A percentile compares a stretch with the other conserved stretches of the same genome.
These are phyloP conservation scores for Callionymus lyra DNA, from an alignment of 2,113 vertebrate species.

Conservation along the genomic window DNA sequence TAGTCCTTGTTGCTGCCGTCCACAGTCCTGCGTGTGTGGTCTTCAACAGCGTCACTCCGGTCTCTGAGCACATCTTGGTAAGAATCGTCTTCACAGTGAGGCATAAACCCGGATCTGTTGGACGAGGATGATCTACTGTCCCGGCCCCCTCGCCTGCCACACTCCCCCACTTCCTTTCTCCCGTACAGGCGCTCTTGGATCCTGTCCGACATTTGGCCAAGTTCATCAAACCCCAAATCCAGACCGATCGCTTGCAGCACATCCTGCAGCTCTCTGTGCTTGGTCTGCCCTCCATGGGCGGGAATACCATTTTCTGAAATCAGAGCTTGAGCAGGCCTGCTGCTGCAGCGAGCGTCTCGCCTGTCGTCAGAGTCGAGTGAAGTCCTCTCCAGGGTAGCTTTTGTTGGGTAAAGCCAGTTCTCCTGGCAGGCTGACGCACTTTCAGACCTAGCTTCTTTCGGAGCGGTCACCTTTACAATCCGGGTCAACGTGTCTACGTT, in stretches of 20 bases:
- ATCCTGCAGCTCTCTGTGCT: slow-evolving; percentile 42
- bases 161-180: slow-evolving; percentile 28
- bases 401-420: too few species aligned
- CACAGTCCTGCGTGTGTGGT: slow-evolving; percentile 1
- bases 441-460: not conserved
- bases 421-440: too few species aligned
- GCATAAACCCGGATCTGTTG: slow-evolving; percentile 25
- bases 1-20: slow-evolving; percentile 3
- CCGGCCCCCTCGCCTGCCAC: slow-evolving; percentile 14
- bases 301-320: slow-evolving; percentile 6
- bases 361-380: too few species aligned
- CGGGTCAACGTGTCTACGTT: slow-evolving; percentile 42
- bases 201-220: slow-evolving; percentile 53
- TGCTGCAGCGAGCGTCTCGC: not conserved
- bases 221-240: slow-evolving; percentile 50
- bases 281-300: slow-evolving; percentile 35
- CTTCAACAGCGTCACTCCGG: slow-evolving; percentile 2
- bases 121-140: slow-evolving; percentile 26
- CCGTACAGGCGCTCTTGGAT: slow-evolving; percentile 58
- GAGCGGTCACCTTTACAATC: slow-evolving; percentile 31
- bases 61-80: slow-evolving; percentile 1
- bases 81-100: slow-evolving; percentile 1
- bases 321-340: slow-evolving; percentile 20
- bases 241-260: slow-evolving; percentile 54
- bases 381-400: too few species aligned